These are phyloP conservation scores for Salvator merianae DNA, from an alignment of 2,113 vertebrate species.

Conservation along the genomic window DNA sequence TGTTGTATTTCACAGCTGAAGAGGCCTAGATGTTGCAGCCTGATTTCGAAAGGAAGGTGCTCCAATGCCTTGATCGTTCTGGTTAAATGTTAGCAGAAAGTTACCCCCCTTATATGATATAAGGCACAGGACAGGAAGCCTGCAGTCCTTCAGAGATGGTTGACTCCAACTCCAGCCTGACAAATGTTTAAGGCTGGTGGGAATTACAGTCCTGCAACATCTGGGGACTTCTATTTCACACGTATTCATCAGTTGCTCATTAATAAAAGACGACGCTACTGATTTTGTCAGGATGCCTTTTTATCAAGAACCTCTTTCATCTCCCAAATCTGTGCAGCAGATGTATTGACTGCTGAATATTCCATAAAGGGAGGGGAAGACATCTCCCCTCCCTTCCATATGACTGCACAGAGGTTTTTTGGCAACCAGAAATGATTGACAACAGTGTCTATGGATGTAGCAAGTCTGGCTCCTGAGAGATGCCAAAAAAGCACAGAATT, in stretches of 20 bases:
- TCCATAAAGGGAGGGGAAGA: background rate
- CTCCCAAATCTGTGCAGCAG: constrained; percentile 29
- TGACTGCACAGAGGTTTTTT: background rate
- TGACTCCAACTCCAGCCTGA: background rate
- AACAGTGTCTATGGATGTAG: background rate
- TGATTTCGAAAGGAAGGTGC: no score
- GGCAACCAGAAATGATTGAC: background rate
- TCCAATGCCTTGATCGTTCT: no score
- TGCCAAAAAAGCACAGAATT: background rate
- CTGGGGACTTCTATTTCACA: background rate
- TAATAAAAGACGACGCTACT: constrained; percentile 9
- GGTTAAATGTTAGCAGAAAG: no score
- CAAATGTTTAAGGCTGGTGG: no score
- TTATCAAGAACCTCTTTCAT: constrained; percentile 20
- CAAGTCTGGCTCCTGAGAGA: background rate
- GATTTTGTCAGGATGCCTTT: constrained; percentile 12
- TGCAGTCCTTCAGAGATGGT: no score
- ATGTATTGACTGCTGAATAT: constrained; percentile 33
- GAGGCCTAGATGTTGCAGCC: no score
- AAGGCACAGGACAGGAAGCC: background rate
- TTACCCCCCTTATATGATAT: no score
- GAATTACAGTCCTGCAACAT: no score
- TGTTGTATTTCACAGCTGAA: no score
- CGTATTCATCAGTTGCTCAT: background rate
- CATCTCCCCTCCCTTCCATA: background rate